Conservation (phyloP, 2,113 vertebrate genomes). For the Mirounga angustirostris region DNA sequence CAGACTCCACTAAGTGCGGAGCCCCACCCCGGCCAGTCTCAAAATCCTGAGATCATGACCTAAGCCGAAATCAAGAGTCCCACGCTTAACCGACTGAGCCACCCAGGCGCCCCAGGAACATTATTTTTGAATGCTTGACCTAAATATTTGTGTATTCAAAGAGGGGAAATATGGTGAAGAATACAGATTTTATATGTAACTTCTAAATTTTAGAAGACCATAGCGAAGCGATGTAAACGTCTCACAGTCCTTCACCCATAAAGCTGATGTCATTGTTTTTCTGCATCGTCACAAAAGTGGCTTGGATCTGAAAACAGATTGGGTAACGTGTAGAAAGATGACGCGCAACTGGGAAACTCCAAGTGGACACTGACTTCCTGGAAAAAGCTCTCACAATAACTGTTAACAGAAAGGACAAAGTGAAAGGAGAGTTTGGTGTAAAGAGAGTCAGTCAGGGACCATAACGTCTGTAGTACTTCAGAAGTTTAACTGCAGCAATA, state of each 20-base stretch:
- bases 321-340: neutral
- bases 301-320: neutral
- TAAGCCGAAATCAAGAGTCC: neutral
- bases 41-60: neutral
- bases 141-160: conserved; percentile 4
- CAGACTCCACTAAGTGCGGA: neutral
- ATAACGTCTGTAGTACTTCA: neutral
- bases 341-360: neutral
- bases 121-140: conserved; percentile 10
- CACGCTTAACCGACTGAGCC: neutral
- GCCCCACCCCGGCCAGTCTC: neutral
- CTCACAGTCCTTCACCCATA: neutral
- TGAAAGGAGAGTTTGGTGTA: neutral
- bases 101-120: neutral
- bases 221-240: neutral
- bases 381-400: neutral
- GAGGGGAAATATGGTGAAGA: neutral
- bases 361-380: neutral
- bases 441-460: neutral
- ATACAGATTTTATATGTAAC: neutral
- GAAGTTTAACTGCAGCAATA: neutral
- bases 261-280: neutral
- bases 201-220: conserved; percentile 23
- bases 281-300: neutral
- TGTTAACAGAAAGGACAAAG: neutral